These are phyloP conservation scores for Theretra japonica DNA, from an alignment of 2,888 invertebrate genomes.

Conservation along the genomic window DNA sequence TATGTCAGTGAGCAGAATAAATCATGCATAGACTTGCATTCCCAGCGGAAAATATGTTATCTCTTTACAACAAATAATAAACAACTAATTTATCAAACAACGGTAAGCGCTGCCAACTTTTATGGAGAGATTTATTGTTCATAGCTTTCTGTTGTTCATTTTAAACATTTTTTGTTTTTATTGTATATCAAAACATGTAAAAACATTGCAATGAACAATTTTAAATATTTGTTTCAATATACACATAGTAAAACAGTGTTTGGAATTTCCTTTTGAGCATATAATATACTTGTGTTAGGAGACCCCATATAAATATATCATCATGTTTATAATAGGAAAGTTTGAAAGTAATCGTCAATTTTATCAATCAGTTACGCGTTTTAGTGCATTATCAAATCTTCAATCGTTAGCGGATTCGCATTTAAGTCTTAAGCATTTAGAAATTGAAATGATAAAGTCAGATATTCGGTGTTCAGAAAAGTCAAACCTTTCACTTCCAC, in stretches of 20 bases:
- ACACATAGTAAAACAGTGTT: too few relatives aligned
- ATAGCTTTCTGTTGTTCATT: neutral
- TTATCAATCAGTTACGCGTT: constrained; percentile 20
- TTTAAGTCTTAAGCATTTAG: constrained; percentile 18
- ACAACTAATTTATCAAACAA: neutral
- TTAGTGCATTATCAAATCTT: constrained; percentile 14
- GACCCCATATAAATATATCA: neutral
- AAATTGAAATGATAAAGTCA: constrained; percentile 23
- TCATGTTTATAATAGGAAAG: constrained; percentile 4
- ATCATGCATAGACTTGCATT: neutral
- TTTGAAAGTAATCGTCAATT: constrained; percentile 13
- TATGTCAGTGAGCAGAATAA: neutral
- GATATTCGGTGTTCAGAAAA: constrained; percentile 25
- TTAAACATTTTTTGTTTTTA: neutral
- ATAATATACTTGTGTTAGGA: too few relatives aligned
- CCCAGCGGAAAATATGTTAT: neutral
- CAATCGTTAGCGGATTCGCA: constrained; percentile 19
- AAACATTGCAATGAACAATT: neutral
- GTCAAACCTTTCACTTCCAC: constrained; percentile 32
- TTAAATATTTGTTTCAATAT: too few relatives aligned
- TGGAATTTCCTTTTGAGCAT: too few relatives aligned
- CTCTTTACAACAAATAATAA: neutral
- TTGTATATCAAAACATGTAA: neutral
- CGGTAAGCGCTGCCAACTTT: neutral
- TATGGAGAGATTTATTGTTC: neutral